These are phyloP conservation scores for Enteromius mattozi DNA, from an alignment of 2,797 vertebrate species.

Conservation along the genomic window DNA sequence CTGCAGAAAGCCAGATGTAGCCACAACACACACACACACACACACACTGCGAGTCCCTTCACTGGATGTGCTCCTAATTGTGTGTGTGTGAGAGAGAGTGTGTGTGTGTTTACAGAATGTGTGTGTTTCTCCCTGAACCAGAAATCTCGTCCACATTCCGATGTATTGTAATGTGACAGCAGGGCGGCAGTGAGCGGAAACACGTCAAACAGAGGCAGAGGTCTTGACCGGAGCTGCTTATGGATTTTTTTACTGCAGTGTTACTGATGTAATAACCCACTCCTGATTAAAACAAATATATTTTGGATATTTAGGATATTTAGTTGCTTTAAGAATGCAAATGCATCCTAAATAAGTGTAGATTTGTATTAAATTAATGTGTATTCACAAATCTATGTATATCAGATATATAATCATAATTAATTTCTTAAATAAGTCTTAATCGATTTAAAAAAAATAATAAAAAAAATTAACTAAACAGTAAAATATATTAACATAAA, in stretches of 20 bases:
- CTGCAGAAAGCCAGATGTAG: background rate
- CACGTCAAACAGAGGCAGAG: background rate
- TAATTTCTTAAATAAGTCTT: background rate
- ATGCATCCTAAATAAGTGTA: background rate
- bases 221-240: background rate
- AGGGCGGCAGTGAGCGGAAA: background rate
- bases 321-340: background rate
- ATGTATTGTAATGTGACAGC: slow-evolving; percentile 32
- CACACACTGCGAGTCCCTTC: background rate
- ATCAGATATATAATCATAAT: background rate
- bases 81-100: background rate
- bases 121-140: slow-evolving; percentile 1
- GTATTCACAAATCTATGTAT: background rate
- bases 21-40: background rate
- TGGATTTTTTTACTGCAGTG: slow-evolving; percentile 16
- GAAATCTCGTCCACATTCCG: slow-evolving; percentile 13
- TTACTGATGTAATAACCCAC: slow-evolving; percentile 40
- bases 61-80: slow-evolving; percentile 13
- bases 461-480: background rate
- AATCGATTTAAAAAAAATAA: background rate
- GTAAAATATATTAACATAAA: background rate
- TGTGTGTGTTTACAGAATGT: background rate
- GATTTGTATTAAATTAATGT: background rate
- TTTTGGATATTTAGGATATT: no score
- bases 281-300: slow-evolving; percentile 30